Base-by-base conservation (phyloP, 1,140 invertebrate species). In the Papilio polytes region DNA sequence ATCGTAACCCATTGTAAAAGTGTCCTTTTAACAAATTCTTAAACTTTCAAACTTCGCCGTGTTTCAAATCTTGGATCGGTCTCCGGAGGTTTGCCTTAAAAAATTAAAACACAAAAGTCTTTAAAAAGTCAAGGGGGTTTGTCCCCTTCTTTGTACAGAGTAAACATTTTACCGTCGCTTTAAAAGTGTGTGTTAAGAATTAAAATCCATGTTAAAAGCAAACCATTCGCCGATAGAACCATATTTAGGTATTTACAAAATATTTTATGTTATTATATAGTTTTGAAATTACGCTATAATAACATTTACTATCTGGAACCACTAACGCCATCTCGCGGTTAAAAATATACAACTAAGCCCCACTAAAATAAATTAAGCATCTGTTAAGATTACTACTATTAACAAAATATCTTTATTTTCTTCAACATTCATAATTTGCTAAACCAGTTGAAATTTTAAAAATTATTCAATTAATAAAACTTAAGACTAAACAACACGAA, bases 1-100 rank as follows among this genome's bases (percentile, higher is more conserved):
- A 89, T 85, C 87, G 85, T 91, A 94, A 94, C 91, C 92, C 92
- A 94, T 94, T 94, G 93, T 94, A 89, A 94, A 89, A 91, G 88
- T 89, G 90, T 91, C 90, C 88, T 91, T 91, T 94, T 94, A 91
- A 91, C 90, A 90, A 94, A 94, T 90, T 92, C 88, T 85, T 83
- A 86, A 93, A 92, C 85, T 94, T 91, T 89, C 82, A 90, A 94
- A 92, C 83, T 91, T 86, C 82, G 83, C 85, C 87, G 86, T 88
- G 85, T 89, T 91, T 90, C 89, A 90, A 92, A 92, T 92, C 91
- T 85, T 85, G 88, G 88, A 93, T 90, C 87, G 88, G 89, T 91
- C 93, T 91, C 92, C 31, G 44, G 92, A 86, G 92, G 81, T 83
- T 86, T 79, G 78, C 85, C 83, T 85, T 91, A 90, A 94, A 94